Evolutionary conservation across 2,888 invertebrate species (phyloP).

Genomic region (Omphaloscelis lunosa): DNA sequence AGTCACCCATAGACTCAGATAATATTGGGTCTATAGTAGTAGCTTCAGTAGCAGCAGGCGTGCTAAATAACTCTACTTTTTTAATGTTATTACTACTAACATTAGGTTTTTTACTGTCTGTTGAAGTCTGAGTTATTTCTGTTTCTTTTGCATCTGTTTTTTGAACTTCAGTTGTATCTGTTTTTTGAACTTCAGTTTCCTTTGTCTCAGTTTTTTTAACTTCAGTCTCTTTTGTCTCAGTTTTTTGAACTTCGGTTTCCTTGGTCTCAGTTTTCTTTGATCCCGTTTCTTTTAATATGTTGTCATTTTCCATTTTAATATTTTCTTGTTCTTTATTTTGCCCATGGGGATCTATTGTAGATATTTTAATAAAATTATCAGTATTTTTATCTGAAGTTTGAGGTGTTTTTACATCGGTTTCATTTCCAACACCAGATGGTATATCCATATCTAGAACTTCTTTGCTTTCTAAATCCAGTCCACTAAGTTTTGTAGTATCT

Average conservation of each 20-base stretch:
- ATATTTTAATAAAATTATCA: constrained; percentile 84
- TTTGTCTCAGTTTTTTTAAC: constrained; percentile 7
- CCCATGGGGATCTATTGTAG: constrained; percentile 83
- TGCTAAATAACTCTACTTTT: constrained; percentile 67
- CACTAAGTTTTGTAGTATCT: constrained; percentile 77
- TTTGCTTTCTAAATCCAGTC: constrained; percentile 83
- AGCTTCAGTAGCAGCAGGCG: constrained; percentile 63
- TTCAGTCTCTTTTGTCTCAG: constrained; percentile 9
- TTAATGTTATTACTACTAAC: constrained; percentile 62
- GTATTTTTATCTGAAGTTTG: constrained; percentile 63
- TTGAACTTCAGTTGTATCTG: constrained; percentile 4
- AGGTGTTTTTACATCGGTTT: constrained; percentile 64
- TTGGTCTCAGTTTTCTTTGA: constrained; percentile 10
- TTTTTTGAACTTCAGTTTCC: constrained; percentile 2
- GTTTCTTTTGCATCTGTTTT: constrained; percentile 11
- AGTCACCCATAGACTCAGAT: constrained; percentile 87
- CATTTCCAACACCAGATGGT: constrained; percentile 74
- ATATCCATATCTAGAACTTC: constrained; percentile 86
- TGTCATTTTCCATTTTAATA: constrained; percentile 46
- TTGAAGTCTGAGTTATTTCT: constrained; percentile 43
- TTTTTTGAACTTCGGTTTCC: constrained; percentile 4
- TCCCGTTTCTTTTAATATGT: constrained; percentile 24
- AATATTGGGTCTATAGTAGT: constrained; percentile 84
- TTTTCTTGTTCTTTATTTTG: constrained; percentile 60
- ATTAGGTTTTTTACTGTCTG: constrained; percentile 41